Conservation (phyloP, 2,888 invertebrate genomes). For the Molanna angustata region DNA sequence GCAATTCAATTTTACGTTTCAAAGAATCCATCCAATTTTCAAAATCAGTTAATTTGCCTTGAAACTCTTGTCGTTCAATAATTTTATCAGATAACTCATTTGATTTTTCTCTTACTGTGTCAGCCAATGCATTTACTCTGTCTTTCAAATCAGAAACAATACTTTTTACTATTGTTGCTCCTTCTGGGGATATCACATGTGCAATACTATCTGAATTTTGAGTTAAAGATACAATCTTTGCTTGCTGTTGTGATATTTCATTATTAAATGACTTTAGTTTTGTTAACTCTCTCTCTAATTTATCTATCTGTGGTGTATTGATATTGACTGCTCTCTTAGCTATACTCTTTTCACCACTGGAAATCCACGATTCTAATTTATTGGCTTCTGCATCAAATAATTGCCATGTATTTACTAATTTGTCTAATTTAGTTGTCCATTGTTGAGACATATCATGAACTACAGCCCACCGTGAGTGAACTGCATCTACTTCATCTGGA, state of each 20-base stretch:
- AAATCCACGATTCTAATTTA: slow-evolving; percentile 76
- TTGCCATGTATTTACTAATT: slow-evolving; percentile 76
- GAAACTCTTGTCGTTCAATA: slow-evolving; percentile 78
- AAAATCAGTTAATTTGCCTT: slow-evolving; percentile 74
- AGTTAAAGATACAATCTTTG: slow-evolving; percentile 74
- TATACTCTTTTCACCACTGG: slow-evolving; percentile 62
- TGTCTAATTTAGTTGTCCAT: slow-evolving; percentile 74
- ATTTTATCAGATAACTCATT: slow-evolving; percentile 80
- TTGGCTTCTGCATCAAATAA: slow-evolving; percentile 75
- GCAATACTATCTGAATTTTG: slow-evolving; percentile 78
- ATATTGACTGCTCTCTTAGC: slow-evolving; percentile 58
- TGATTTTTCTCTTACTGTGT: slow-evolving; percentile 70
- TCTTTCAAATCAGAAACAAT: slow-evolving; percentile 72
- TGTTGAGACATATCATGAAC: slow-evolving; percentile 79
- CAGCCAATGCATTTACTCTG: slow-evolving; percentile 71
- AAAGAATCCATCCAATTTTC: slow-evolving; percentile 77
- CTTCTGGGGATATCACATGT: slow-evolving; percentile 75
- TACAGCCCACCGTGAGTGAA: slow-evolving; percentile 80
- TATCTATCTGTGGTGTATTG: slow-evolving; percentile 69
- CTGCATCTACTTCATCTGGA: slow-evolving; percentile 80
- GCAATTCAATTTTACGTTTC: slow-evolving; percentile 67
- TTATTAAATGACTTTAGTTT: slow-evolving; percentile 78
- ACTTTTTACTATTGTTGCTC: slow-evolving; percentile 66
- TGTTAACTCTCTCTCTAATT: slow-evolving; percentile 72
- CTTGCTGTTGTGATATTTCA: slow-evolving; percentile 82